Evolutionary conservation across 2,797 vertebrate species (phyloP), one percentile per base, ranked within the genome.

Genomic region (Cephalopachus bancanus): DNA sequence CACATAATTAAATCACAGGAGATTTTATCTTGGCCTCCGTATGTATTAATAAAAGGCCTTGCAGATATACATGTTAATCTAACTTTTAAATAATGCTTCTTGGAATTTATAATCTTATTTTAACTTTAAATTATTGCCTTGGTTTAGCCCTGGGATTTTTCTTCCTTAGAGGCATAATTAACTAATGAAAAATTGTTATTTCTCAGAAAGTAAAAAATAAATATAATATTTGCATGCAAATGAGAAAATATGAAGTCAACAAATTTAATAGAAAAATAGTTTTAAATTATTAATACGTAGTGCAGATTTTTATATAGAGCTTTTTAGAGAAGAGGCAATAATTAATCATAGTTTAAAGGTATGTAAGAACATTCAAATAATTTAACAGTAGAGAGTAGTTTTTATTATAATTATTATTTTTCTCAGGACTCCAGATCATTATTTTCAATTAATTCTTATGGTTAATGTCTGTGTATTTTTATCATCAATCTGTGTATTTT

Each of bases 141-240:
- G 24, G 83, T 96, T 92, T 78, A 93, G 86, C 26, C 14, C 9
- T 89, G 55, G 76, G 53, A 91, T 84, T 97, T 96, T 97, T 97
- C 83, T 95, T 83, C 67, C 89, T 97, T 90, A 44, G 72, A 88
- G 94, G 72, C n/a, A 96, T 86, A 96, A 97, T 97, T 97, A 97
- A 51, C 85, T 84, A 83, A 95, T 95, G 49, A 94, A 92, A 97
- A 97, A 87, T 65, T 79, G 53, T 90, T 90, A 90, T 89, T 97
- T 96, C 60, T 93, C 60, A 89, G 64, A 86, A 96, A 93, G 7
- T 86, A 83, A 90, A 84, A 95, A 89, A 67, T 59, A 76, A 74
- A 91, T 49, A 81, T 51, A 93, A 28, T 92, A 95, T 93, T 95
- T 97, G 33, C 72, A 94, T 94, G 83, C 30, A 97, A 96, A 96